Percentiles rank a stretch among this genome's conserved stretches.
Conservation (phyloP, 2,113 vertebrate genomes). For the Pitta sordida region DNA sequence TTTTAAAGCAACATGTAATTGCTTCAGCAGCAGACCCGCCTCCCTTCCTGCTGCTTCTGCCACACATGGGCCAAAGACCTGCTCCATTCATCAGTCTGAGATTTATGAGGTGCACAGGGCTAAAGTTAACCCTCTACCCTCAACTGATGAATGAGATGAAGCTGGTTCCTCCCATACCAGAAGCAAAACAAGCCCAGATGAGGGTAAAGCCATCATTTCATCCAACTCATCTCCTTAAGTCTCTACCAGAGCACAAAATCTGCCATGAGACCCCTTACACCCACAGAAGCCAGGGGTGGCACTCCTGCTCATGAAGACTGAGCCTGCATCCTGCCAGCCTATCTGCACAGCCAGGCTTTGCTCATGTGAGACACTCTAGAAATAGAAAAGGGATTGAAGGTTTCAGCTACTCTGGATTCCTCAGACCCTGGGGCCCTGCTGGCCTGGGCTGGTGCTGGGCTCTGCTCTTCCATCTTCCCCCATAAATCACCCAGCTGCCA, state of each 20-base stretch:
- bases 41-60: not conserved
- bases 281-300: not conserved
- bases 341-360: not conserved
- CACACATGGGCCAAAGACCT: not conserved
- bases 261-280: fast-evolving
- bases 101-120: conserved; percentile 34
- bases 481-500: not conserved
- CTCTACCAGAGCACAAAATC: not conserved
- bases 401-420: conserved; percentile 22
- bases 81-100: conserved; percentile 38
- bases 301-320: not conserved
- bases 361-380: conserved; percentile 30
- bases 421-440: not conserved
- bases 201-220: not conserved
- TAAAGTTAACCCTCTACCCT: not conserved
- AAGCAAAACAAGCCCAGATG: not conserved
- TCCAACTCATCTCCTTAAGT: not conserved
- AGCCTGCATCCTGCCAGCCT: not conserved
- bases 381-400: conserved; percentile 55
- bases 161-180: not conserved
- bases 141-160: conserved; percentile 19
- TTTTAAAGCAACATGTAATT: not conserved
- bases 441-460: not conserved
- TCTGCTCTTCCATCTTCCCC: not conserved
- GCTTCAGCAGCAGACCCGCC: not conserved